Evolutionary conservation across 2,888 invertebrate genomes (phyloP), one percentile per base, ranked within the genome.

Genomic region (Scaptomyza caliginosa): DNA sequence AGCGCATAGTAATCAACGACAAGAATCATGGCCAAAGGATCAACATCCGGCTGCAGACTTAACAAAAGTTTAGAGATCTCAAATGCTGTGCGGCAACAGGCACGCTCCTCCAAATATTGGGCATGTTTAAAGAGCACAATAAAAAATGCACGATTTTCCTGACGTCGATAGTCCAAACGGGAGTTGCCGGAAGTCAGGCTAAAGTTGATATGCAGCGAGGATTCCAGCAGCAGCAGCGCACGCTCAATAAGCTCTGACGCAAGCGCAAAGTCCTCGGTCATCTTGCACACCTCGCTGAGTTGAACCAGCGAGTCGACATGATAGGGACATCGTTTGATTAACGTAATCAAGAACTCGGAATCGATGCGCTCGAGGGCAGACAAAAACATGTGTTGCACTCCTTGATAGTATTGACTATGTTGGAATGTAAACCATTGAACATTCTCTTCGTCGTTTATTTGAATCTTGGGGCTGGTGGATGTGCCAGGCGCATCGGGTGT

Each of bases 31-130:
- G 95, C 96, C 55, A 96, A 86, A 1, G 96, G 96, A 91, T 96
- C 96, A 10, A 92, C 93, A 11, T 94, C 94, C 0, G 96, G 95
- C 90, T 96, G 95, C 48, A 96, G 91, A 11, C 94, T 94, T 55
- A 97, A 92, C n/a, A 97, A 92, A 40, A 97, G 91, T 91, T 97
- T 97, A 89, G 96, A 95, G 75, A 96, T 94, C 91, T 98, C 97
- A 74, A 97, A 92, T n/a, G 97, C 95, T 2, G 97, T 97, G 68
- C 96, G 93, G 86, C 95, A 95, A 90, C 96, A 97, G 4, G 96
- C 96, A 68, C 96, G 93, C 64, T 95, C 94, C 24, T 96, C 95
- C 55, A 97, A 93, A 88, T 95, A 96, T 57, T 93, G 93, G 66
- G 97, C 92, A 89, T 97, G 96, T 85, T 96, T 96, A 89, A 97